phyloP scores from a whole-genome alignment of 2,797 vertebrate genomes.

The Danio tinwini region DNA sequence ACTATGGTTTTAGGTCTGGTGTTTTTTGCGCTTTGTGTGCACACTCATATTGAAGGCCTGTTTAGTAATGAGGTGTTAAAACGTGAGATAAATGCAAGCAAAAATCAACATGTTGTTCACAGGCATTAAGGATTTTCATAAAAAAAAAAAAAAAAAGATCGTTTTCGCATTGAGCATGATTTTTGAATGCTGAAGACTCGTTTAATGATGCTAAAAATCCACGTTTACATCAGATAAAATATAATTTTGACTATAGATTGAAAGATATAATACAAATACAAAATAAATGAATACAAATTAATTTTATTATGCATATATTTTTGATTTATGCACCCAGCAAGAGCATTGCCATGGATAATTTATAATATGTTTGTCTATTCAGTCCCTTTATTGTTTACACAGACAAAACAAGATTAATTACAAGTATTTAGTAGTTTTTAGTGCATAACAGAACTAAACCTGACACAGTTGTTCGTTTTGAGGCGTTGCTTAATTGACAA shows the following conservation, averaged over 20 bases:
- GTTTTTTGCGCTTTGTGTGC: no score
- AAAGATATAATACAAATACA: neutral
- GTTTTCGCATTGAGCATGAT: no score
- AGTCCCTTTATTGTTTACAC: no score
- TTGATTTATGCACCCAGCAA: neutral
- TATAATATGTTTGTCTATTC: no score
- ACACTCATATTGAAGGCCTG: no score
- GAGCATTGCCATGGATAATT: neutral
- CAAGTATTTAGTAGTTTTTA: neutral
- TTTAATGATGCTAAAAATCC: neutral
- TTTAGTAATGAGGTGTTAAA: no score
- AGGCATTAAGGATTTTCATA: no score
- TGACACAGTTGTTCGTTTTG: neutral
- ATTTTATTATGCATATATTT: neutral
- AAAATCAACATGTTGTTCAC: no score
- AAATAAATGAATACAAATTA: neutral
- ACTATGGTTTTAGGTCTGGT: no score
- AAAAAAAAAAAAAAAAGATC: no score
- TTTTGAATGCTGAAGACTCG: neutral
- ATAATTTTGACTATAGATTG: neutral
- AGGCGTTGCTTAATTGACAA: neutral
- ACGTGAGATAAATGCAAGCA: no score
- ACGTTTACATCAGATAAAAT: neutral
- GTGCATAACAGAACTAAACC: neutral
- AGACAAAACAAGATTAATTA: no score